Evolutionary conservation across 2,888 invertebrate species (phyloP).

Genomic region (Acleris laterana): DNA sequence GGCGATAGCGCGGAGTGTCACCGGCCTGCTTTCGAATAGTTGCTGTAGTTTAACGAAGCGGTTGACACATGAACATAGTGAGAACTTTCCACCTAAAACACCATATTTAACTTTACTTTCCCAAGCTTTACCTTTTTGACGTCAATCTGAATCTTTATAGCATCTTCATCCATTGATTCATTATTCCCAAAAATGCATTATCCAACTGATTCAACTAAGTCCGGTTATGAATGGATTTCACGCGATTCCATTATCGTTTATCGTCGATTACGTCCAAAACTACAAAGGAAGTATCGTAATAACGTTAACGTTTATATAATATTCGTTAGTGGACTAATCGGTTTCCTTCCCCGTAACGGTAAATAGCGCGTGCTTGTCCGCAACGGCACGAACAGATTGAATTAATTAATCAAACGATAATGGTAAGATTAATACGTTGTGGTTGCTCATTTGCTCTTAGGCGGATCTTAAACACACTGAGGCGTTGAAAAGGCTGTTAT

Average conservation of each 20-base stretch:
- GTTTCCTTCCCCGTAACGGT: constrained; percentile 34
- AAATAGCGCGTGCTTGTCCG: constrained; percentile 1
- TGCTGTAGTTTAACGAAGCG: no score
- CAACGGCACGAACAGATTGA: constrained; percentile 9
- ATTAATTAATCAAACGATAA: constrained; percentile 25
- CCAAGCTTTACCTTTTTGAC: no score
- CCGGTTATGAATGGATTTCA: not conserved
- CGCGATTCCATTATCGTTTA: not conserved
- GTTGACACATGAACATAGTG: no score
- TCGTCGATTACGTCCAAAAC: constrained; percentile 1
- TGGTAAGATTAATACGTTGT: constrained; percentile 7
- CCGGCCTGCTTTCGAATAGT: no score
- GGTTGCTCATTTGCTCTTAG: constrained; percentile 12
- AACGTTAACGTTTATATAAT: constrained; percentile 20
- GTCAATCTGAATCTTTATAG: no score
- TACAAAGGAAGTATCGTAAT: constrained; percentile 18
- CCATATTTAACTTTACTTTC: no score
- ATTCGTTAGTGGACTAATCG: constrained; percentile 25
- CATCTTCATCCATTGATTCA: no score
- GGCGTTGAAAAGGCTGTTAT: not conserved
- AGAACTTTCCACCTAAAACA: no score
- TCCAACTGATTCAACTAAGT: no score
- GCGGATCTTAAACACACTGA: constrained; percentile 8
- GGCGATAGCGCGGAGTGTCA: no score
- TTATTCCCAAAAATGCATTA: no score